phyloP scores from a whole-genome alignment of 2,113 vertebrate genomes.

The Herpailurus yagouaroundi region DNA sequence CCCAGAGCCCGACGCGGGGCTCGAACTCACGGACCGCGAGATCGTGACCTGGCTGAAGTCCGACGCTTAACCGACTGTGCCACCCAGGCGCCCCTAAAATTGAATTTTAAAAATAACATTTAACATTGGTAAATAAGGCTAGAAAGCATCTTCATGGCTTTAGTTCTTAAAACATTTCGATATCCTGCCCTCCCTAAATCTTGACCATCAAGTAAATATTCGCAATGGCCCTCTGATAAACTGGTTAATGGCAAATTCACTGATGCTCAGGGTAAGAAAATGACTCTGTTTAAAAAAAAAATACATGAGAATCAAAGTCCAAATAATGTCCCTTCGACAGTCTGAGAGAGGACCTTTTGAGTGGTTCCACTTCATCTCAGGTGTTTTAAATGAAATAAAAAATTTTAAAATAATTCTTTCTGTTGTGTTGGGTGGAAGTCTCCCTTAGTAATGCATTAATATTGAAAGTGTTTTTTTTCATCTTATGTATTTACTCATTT shows the following conservation, averaged over 20 bases:
- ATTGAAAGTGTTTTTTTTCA: not conserved
- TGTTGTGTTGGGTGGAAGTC: not conserved
- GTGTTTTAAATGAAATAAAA: not conserved
- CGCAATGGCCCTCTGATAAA: not conserved
- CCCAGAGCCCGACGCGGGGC: no score
- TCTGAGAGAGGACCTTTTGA: not conserved
- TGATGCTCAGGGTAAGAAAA: not conserved
- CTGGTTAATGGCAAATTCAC: not conserved
- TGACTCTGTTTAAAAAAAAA: not conserved
- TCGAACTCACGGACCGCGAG: no score
- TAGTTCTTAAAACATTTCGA: not conserved
- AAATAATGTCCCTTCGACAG: not conserved
- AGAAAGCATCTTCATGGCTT: not conserved
- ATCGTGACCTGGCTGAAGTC: no score
- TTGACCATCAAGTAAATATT: not conserved
- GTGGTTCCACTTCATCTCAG: not conserved
- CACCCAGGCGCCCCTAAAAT: no score
- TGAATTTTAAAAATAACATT: not conserved
- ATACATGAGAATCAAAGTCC: not conserved
- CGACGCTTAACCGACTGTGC: no score
- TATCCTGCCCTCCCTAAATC: not conserved
- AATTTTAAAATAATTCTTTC: not conserved
- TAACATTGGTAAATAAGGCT: not conserved
- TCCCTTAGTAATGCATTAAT: not conserved
- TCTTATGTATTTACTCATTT: not conserved